A percentile compares a stretch with the other conserved stretches of the same genome.
These are phyloP conservation scores for Dromiciops gliroides DNA, from an alignment of 2,113 vertebrate species.

Conservation along the genomic window DNA sequence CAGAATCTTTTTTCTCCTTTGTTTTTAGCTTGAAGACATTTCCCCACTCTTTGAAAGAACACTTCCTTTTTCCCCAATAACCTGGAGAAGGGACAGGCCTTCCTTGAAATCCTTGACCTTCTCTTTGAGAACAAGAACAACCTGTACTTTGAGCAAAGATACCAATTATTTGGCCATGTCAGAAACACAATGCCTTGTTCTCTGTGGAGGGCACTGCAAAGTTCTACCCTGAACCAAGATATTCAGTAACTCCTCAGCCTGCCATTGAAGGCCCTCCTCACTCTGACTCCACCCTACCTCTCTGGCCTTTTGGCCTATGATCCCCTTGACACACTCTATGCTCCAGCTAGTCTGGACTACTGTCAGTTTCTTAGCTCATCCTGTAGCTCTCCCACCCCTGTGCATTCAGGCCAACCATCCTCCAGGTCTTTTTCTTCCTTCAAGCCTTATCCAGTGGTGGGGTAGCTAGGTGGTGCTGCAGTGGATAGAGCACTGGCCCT, in stretches of 20 bases:
- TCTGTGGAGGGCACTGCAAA: not conserved
- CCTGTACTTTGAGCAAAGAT: not conserved
- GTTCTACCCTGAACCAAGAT: not conserved
- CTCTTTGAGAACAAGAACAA: not conserved
- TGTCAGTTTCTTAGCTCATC: not conserved
- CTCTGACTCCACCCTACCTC: not conserved
- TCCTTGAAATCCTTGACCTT: not conserved
- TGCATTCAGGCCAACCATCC: not conserved
- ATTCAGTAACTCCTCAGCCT: not conserved
- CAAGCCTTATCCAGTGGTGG: not conserved
- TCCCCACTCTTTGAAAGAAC: not conserved
- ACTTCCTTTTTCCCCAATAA: not conserved
- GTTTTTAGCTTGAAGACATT: not conserved
- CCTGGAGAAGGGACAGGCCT: not conserved
- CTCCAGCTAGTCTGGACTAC: not conserved
- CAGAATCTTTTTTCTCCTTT: not conserved
- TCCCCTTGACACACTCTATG: not conserved
- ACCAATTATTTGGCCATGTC: not conserved
- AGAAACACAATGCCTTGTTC: not conserved
- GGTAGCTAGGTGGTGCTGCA: no score
- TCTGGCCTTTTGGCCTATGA: not conserved
- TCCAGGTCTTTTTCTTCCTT: not conserved
- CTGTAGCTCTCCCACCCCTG: not conserved
- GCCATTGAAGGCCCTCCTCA: not conserved
- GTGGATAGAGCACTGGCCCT: no score